phyloP scores from a whole-genome alignment of 2,888 invertebrate genomes.

The Odiellus spinosus region DNA sequence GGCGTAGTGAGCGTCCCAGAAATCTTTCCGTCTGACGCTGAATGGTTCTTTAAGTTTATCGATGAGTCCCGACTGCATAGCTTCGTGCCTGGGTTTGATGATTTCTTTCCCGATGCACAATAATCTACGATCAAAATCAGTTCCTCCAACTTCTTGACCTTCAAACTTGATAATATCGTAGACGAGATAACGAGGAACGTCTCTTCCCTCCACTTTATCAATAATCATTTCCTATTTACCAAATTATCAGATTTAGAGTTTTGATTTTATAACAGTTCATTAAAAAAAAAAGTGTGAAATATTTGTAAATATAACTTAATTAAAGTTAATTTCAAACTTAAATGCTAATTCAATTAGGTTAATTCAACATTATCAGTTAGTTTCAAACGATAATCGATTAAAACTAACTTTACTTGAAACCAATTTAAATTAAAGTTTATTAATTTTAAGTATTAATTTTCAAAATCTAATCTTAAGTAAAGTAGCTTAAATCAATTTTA shows the following conservation, averaged over 20 bases:
- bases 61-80: slow-evolving; percentile 58
- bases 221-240: slow-evolving; percentile 81
- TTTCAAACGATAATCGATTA: too few species aligned
- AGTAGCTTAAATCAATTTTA: too few species aligned
- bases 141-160: slow-evolving; percentile 55
- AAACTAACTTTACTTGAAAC: too few species aligned
- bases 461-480: too few species aligned
- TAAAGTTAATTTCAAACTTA: too few species aligned
- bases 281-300: too few species aligned
- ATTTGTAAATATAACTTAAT: too few species aligned
- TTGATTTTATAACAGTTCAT: too few species aligned
- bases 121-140: slow-evolving; percentile 59
- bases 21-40: slow-evolving; percentile 73
- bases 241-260: slow-evolving; percentile 1
- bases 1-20: slow-evolving; percentile 55
- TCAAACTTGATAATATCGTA: slow-evolving; percentile 85
- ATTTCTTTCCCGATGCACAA: slow-evolving; percentile 49
- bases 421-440: too few species aligned
- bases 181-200: slow-evolving; percentile 74
- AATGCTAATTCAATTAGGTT: too few species aligned
- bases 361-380: too few species aligned
- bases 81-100: slow-evolving; percentile 44
- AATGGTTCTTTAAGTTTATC: slow-evolving; percentile 68
- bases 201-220: slow-evolving; percentile 50
- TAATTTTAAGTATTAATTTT: too few species aligned